Base-by-base conservation (phyloP, 2,888 invertebrate genomes). In the Brachyptera putata region DNA sequence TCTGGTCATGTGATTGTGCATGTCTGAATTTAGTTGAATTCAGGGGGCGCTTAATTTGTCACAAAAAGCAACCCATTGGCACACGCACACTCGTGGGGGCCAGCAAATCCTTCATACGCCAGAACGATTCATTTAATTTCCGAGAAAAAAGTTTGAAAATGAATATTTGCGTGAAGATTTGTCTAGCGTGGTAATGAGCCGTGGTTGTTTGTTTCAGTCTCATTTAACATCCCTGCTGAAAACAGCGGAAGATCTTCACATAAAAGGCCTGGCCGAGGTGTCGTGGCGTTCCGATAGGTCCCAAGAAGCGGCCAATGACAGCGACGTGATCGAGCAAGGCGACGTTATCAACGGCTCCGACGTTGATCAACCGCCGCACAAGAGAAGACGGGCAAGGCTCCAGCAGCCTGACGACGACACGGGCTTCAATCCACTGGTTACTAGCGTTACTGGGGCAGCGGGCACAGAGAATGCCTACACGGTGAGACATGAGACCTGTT, bases 231-330 rank as follows among this genome's bases (percentile, higher is more conserved):
- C 92, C 21, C 77, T 95, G 62, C 75, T 95, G 69, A 93, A 93
- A 78, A 94, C 94, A 57, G 95, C 95, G 0, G 94, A 95, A 75
- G 92, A 93, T 74, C 80, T 95, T 21, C 85, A 91, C 73, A 92
- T 95, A 70, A 95, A 95, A 76, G 95, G 94, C 0, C 78, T 94
- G 57, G 92, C 93, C 53, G 92, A 94, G 73, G 91, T 93, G 13
- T 89, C 91, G 66, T 92, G 92, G 88, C 85, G 87, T 67, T 85
- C 86, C 56, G 81, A 81, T 62, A 79, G 78, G 24, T 71, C 65
- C 62, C 60, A 71, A 70, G 34, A 46, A 21, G 46, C 56, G 16
- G n/a, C 37, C 13, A 60, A 48, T 24, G 58, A 56, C 9, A 59
- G 70, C 48, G 69, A 68, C 37, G 59, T 73, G 69, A 63, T 72